These are phyloP conservation scores for Enteromius afrohamiltoni DNA, from an alignment of 2,797 vertebrate genomes.

Conservation along the genomic window DNA sequence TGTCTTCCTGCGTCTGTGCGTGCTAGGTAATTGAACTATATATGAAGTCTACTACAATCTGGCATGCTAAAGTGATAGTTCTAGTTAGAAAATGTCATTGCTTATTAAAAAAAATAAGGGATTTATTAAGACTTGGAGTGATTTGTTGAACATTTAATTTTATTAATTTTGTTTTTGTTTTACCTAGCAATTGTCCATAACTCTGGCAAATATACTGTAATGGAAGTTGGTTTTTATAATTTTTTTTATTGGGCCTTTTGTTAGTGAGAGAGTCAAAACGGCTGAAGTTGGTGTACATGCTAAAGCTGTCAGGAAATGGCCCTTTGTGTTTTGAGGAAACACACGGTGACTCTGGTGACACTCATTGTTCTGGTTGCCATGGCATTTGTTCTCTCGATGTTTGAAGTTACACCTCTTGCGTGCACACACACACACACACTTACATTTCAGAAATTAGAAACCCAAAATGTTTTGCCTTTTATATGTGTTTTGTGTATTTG, in stretches of 20 bases:
- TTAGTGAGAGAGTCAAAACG: not conserved
- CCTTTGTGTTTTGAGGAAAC: conserved; percentile 57
- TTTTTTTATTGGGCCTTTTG: not conserved
- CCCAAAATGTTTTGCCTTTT: conserved; percentile 1
- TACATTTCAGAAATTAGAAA: not conserved
- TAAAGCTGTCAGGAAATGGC: conserved; percentile 52
- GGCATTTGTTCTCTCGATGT: conserved; percentile 37
- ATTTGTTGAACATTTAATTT: not conserved
- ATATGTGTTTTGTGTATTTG: not conserved
- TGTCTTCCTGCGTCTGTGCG: not conserved
- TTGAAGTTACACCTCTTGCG: conserved; percentile 28
- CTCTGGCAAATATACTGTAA: conserved; percentile 9
- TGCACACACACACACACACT: not conserved
- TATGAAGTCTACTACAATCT: not conserved
- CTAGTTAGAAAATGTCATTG: not conserved
- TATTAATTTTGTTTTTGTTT: not conserved
- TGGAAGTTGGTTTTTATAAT: not conserved
- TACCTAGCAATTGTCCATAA: not conserved
- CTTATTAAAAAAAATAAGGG: not conserved
- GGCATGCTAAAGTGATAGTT: not conserved
- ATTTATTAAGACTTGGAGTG: not conserved
- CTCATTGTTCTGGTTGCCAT: conserved; percentile 61
- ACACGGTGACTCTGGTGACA: conserved; percentile 57
- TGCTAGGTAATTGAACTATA: not conserved
- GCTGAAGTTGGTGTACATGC: conserved; percentile 19